These are phyloP conservation scores for Coturnix japonica DNA, from an alignment of 2,113 vertebrate genomes.

Conservation along the genomic window DNA sequence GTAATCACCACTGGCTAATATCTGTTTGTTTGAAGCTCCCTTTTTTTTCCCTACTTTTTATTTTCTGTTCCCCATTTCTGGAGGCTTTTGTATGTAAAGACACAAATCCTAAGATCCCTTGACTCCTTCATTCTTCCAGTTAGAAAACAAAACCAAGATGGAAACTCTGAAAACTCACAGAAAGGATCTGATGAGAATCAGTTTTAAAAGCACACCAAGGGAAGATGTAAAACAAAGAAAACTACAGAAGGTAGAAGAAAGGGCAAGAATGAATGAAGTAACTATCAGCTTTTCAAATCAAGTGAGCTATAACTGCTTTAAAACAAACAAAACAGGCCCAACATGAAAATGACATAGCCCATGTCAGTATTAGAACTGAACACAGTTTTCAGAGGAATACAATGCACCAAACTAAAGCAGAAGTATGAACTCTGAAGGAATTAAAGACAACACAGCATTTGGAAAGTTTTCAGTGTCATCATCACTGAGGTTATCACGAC, in stretches of 20 bases:
- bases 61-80: neutral
- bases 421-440: neutral
- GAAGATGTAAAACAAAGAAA: neutral
- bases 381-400: neutral
- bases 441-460: neutral
- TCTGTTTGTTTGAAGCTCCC: constrained; percentile 8
- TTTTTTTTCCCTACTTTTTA: neutral
- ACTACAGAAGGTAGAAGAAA: neutral
- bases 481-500: neutral
- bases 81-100: neutral
- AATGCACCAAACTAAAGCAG: neutral
- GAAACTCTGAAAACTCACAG: neutral
- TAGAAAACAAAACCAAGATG: neutral
- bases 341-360: neutral
- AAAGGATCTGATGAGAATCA: neutral
- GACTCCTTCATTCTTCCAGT: neutral
- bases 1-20: constrained; percentile 30
- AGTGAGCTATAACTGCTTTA: neutral
- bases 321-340: neutral
- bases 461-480: neutral
- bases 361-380: neutral
- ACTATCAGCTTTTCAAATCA: neutral
- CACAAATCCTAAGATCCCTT: neutral
- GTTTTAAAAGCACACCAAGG: neutral
- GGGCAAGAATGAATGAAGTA: neutral